Conservation (phyloP, 2,888 invertebrate genomes). For the Synanthedon vespiformis region DNA sequence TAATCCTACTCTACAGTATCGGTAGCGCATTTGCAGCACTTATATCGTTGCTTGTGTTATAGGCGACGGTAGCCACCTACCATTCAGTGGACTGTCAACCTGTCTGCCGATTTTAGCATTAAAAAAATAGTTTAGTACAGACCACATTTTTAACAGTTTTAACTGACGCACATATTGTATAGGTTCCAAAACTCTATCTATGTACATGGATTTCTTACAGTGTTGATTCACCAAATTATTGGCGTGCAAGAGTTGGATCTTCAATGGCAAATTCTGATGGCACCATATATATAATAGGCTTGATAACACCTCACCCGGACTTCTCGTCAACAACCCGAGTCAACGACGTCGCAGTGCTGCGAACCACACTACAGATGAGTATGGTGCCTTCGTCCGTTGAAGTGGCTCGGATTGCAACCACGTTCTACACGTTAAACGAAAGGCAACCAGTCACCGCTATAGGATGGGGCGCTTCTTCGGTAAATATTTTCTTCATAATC, state of each 20-base stretch:
- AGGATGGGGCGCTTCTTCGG: slow-evolving; percentile 44
- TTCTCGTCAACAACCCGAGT: slow-evolving; percentile 21
- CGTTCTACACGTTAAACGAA: slow-evolving; percentile 19
- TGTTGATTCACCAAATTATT: slow-evolving; percentile 21
- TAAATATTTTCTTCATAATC: slow-evolving; percentile 14
- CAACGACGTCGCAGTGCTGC: slow-evolving; percentile 37
- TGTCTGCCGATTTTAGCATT: no score
- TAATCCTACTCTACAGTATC: no score
- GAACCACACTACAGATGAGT: slow-evolving; percentile 23
- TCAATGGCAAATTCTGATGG: slow-evolving; percentile 27
- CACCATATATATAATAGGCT: slow-evolving; percentile 24
- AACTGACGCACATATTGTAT: no score
- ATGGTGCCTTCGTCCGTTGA: slow-evolving; percentile 20
- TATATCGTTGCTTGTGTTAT: no score
- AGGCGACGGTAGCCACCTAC: no score
- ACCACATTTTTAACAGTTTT: no score
- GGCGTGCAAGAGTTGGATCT: slow-evolving; percentile 46
- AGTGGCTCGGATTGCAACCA: slow-evolving; percentile 30
- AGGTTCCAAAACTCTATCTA: no score
- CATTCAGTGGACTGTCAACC: no score
- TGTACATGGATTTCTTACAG: slow-evolving; percentile 1
- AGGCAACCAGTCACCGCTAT: slow-evolving; percentile 32
- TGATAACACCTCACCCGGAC: slow-evolving; percentile 29
- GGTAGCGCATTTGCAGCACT: no score
- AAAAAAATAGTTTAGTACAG: no score